Evolutionary conservation across 2,888 invertebrate species (phyloP).

Genomic region (Tubulanus polymorphus): DNA sequence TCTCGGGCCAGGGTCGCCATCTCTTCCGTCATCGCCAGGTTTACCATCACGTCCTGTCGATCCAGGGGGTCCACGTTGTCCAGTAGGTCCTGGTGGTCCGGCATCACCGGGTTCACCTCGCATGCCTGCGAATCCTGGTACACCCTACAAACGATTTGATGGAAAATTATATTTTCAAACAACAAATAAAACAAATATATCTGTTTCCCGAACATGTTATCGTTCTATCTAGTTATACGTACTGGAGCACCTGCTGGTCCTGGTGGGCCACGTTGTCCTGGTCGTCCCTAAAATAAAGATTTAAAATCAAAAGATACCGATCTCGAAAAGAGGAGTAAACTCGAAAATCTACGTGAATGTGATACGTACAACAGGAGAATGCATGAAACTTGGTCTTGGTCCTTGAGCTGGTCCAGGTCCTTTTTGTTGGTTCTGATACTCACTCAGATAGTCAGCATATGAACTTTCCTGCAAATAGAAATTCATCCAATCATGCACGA

Average conservation of each 20-base stretch:
- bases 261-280: conserved; percentile 72
- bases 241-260: conserved; percentile 67
- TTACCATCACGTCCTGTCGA: conserved; percentile 12
- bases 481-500: too few species aligned
- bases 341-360: not conserved
- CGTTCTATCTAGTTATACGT: too few species aligned
- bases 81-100: conserved; percentile 6
- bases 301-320: not conserved
- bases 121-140: conserved; percentile 26
- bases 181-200: conserved; percentile 76
- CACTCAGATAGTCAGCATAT: not conserved
- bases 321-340: conserved; percentile 3
- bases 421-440: not conserved
- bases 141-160: too few species aligned
- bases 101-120: conserved; percentile 23
- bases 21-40: conserved; percentile 16
- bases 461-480: too few species aligned
- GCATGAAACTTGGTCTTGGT: not conserved
- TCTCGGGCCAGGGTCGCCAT: conserved; percentile 26
- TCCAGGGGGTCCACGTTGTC: conserved; percentile 14
- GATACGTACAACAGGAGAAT: not conserved
- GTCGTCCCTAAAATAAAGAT: conserved; percentile 23
- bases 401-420: not conserved
- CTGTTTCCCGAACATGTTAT: too few species aligned
- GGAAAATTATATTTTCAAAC: too few species aligned